Base-by-base conservation (phyloP, 2,113 vertebrate species). In the Datnioides undecimradiatus region DNA sequence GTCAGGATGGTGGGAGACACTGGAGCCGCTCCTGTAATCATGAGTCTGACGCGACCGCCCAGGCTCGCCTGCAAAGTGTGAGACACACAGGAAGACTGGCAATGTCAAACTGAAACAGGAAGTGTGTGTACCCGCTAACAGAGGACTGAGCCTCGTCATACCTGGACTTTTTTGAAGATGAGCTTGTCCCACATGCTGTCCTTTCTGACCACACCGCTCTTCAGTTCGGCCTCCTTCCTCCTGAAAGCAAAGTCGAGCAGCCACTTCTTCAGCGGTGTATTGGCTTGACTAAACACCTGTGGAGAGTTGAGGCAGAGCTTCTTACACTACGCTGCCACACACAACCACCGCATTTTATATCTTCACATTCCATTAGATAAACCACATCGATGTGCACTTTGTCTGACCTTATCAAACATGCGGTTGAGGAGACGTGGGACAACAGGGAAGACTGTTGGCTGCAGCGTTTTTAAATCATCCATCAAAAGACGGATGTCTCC, bases 101-200 rank as follows among this genome's bases (percentile, higher is more conserved):
- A n/a, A n/a, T n/a, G n/a, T n/a, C n/a, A n/a, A n/a, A 27, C 48
- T 13, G 16, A 11, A 38, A 63, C 5, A 60, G n/a, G n/a, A n/a
- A n/a, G n/a, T n/a, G n/a, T 19, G 21, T 38, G 17, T 46, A 46
- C n/a, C n/a, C 21, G 45, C 16, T 21, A 21, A 19, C 19, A 46
- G 41, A 19, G 14, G 14, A 17, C n/a, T n/a, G n/a, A n/a, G n/a
- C n/a, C n/a, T n/a, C n/a, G n/a, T n/a, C n/a, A n/a, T 91, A 99
- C 98, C 97, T 99, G 98, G 38, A 99, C 95, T 94, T 98, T 99
- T 73, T 88, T 96, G 88, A 99, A 99, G 93, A 99, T 96, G 3
- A 99, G 91, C 85, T 93, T 97, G 87, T 99, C 98, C 98, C 98
- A 99, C 73, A 99, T 90, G 90, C 97, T 99, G 92, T 99, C 96